Evolutionary conservation across 2,113 vertebrate genomes (phyloP).

Genomic region (Dryoscopus gambensis): DNA sequence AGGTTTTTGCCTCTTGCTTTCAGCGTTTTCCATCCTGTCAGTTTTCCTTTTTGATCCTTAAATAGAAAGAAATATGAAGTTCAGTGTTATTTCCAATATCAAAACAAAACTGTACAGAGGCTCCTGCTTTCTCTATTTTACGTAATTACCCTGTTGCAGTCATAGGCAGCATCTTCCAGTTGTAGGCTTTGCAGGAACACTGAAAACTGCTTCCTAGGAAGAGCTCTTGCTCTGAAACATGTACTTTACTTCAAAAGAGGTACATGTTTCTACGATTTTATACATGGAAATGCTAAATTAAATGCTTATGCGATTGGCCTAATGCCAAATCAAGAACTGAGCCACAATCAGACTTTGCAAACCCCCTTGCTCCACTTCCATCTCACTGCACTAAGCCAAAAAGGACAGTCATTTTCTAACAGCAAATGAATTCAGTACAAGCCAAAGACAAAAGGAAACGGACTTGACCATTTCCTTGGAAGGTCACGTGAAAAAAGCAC

Average conservation of each 20-base stretch:
- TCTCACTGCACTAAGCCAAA: neutral
- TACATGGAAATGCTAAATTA: neutral
- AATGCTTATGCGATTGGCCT: neutral
- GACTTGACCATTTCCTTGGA: neutral
- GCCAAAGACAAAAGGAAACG: neutral
- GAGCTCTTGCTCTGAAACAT: neutral
- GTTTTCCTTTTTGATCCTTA: slow-evolving; percentile 93
- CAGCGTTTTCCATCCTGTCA: slow-evolving; percentile 81
- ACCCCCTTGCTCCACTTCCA: neutral
- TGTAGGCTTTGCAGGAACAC: neutral
- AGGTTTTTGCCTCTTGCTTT: slow-evolving; percentile 85
- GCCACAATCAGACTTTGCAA: neutral
- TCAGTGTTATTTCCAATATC: neutral
- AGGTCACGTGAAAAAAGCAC: neutral
- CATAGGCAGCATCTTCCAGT: neutral
- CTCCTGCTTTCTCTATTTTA: neutral
- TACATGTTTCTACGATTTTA: neutral
- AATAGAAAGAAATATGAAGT: neutral
- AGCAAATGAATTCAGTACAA: neutral
- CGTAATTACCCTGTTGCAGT: neutral
- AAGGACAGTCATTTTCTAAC: neutral
- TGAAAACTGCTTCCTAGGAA: neutral
- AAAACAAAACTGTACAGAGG: neutral
- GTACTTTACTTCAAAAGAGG: neutral
- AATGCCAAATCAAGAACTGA: neutral